Evolutionary conservation across 2,113 vertebrate species (phyloP), one percentile per base, ranked within the genome.

Genomic region (Nannobrachium achirus): DNA sequence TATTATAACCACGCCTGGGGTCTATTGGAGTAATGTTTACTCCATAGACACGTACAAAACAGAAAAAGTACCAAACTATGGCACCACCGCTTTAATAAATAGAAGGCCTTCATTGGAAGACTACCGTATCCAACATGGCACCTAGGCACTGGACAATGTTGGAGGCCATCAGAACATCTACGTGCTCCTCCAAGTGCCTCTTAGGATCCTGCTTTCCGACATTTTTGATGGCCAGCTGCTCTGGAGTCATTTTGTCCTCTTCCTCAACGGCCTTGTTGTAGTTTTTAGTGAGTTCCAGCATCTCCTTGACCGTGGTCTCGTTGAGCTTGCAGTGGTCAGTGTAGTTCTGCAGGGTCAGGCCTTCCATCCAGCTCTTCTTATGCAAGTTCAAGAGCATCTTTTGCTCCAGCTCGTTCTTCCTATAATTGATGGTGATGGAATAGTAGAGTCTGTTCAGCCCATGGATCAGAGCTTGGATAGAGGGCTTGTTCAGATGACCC

Each of bases 201-300:
- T 99, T 99, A 79, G 97, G 97, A 89, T 99, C 97, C 98, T 99
- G 89, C 10, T 98, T 99, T 89, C 97, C 97, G 92, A 98, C 97
- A 82, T 99, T 99, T 92, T 99, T 99, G 92, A 99, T 99, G 79
- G 97, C 96, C 90, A 99, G 93, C 92, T 99, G 97, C 89, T 98
- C 97, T 68, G 98, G 96, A 86, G 97, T 98, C 96, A 98, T 98
- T 92, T 97, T 98, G 94, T 99, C 98, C 89, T 99, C 98, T 87
- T 99, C 98, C 87, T 99, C 97, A 73, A 99, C 97, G 77, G 98
- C 98, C 96, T 99, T 99, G 83, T 99, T 99, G 76, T 99, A 99
- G 89, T 98, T 99, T 90, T 99, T 99, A 56, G 98, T 97, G 89
- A 99, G 93, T 88, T 99, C 98, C 88, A 99, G 85, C 98, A 99